These are phyloP conservation scores for Metalampra italica DNA, from an alignment of 2,888 invertebrate genomes.

Conservation along the genomic window DNA sequence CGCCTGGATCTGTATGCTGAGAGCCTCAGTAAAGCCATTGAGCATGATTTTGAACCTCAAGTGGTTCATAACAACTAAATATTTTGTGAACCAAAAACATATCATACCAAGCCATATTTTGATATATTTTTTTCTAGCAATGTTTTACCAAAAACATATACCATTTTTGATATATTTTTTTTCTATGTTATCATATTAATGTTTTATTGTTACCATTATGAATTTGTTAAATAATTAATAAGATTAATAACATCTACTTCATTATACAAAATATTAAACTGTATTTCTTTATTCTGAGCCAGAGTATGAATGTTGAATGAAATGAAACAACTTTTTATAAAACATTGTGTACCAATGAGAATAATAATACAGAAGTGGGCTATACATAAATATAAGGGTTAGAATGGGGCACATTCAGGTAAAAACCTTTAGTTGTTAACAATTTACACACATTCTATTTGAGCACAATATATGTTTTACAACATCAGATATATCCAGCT, in stretches of 20 bases:
- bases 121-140: too few species aligned
- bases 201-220: not conserved
- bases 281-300: too few species aligned
- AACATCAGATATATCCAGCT: not conserved
- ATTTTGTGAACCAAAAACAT: not conserved
- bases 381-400: slow-evolving; percentile 68
- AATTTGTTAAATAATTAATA: not conserved
- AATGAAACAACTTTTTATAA: slow-evolving; percentile 62
- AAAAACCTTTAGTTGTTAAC: slow-evolving; percentile 17
- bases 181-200: not conserved
- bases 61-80: slow-evolving; percentile 27
- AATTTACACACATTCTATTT: slow-evolving; percentile 15
- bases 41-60: slow-evolving; percentile 54
- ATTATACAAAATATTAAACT: too few species aligned
- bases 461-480: slow-evolving; percentile 23
- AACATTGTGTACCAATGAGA: slow-evolving; percentile 74
- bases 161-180: not conserved
- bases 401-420: slow-evolving; percentile 61
- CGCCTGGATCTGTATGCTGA: slow-evolving; percentile 94
- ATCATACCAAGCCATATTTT: not conserved
- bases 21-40: slow-evolving; percentile 73
- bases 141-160: not conserved
- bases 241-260: not conserved
- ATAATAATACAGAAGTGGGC: slow-evolving; percentile 73
- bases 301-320: slow-evolving; percentile 7